Percentiles rank a stretch among this genome's conserved stretches.
Conservation (phyloP, 2,797 vertebrate species). For the Oreortyx pictus region DNA sequence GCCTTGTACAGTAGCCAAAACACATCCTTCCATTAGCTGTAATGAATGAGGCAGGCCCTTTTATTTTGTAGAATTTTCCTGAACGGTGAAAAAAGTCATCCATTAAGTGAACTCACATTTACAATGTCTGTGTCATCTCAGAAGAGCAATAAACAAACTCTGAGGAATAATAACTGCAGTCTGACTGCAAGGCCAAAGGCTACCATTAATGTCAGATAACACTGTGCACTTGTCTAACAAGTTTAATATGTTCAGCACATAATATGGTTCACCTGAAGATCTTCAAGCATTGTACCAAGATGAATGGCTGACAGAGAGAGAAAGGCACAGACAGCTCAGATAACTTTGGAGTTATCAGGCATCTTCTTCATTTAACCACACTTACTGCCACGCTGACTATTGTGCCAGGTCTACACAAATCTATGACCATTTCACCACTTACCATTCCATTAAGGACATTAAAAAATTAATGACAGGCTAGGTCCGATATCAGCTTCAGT, state of each 20-base stretch:
- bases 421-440: conserved; percentile 64
- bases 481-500: conserved; percentile 54
- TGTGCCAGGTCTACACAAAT: conserved; percentile 40
- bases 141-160: conserved; percentile 1
- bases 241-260: neutral
- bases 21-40: neutral
- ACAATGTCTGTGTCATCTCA: neutral
- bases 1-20: neutral
- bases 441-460: conserved; percentile 66
- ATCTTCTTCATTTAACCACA: conserved; percentile 36
- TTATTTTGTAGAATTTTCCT: neutral
- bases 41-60: neutral
- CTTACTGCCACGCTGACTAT: conserved; percentile 41
- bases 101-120: neutral
- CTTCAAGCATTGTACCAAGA: neutral
- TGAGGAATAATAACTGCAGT: neutral
- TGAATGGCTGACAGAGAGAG: neutral
- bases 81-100: neutral
- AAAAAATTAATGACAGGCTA: conserved; percentile 65
- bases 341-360: conserved; percentile 23
- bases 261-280: neutral
- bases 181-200: neutral
- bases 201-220: neutral
- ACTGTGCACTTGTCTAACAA: neutral
- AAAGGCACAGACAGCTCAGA: conserved; percentile 21